These are phyloP conservation scores for Elgaria multicarinata DNA, from an alignment of 2,113 vertebrate genomes.

Conservation along the genomic window DNA sequence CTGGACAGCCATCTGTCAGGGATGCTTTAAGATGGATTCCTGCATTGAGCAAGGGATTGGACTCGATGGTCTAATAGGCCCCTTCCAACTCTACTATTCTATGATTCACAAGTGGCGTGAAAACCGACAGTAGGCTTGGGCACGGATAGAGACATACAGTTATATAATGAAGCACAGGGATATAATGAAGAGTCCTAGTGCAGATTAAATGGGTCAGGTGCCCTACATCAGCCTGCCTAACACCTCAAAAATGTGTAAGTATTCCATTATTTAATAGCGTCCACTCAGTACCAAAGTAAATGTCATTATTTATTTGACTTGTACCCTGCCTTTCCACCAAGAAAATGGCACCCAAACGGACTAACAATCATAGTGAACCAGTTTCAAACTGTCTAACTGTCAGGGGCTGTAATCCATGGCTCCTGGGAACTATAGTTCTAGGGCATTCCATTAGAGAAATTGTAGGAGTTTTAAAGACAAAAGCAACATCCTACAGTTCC, in stretches of 20 bases:
- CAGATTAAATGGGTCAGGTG: neutral
- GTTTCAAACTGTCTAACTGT: neutral
- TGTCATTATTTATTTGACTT: too few relatives aligned
- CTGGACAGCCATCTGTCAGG: too few relatives aligned
- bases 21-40: too few relatives aligned
- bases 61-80: too few relatives aligned
- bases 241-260: neutral
- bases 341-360: too few relatives aligned
- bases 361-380: neutral
- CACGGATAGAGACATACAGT: neutral
- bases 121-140: neutral
- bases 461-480: neutral
- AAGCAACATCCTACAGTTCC: neutral
- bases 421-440: neutral
- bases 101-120: neutral
- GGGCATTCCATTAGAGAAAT: neutral
- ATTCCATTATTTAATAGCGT: neutral
- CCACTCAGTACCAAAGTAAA: neutral
- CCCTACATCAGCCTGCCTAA: neutral
- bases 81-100: too few relatives aligned
- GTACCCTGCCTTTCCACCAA: too few relatives aligned
- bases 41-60: too few relatives aligned
- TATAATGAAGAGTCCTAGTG: too few relatives aligned
- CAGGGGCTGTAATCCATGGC: neutral
- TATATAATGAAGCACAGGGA: neutral